A percentile compares a stretch with the other conserved stretches of the same genome.
phyloP scores from a whole-genome alignment of 2,797 vertebrate species.

The Myiothlypis chrysogaster region DNA sequence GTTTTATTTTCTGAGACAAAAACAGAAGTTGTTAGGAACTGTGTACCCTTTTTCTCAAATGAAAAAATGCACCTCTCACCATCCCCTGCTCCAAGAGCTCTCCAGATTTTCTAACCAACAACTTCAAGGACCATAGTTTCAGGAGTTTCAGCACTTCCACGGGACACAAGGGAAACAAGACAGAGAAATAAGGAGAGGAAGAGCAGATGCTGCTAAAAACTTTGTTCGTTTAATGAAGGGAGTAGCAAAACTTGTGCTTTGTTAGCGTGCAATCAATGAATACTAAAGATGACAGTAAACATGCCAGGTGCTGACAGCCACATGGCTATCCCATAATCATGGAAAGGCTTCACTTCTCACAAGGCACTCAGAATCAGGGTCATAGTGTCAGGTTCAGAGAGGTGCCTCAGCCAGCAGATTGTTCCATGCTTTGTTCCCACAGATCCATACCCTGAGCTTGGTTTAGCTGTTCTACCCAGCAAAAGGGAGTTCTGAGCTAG shows the following conservation, averaged over 20 bases:
- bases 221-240: not conserved
- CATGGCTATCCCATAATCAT: not conserved
- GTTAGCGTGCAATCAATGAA: not conserved
- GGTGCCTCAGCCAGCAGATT: not conserved
- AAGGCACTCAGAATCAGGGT: not conserved
- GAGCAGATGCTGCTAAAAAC: not conserved
- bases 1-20: not conserved
- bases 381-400: not conserved
- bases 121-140: not conserved
- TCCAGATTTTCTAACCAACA: not conserved
- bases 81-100: not conserved
- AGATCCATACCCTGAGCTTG: not conserved
- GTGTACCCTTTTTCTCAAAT: not conserved
- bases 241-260: not conserved
- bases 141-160: not conserved
- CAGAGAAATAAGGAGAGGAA: not conserved
- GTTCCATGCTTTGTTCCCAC: not conserved
- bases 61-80: not conserved
- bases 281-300: not conserved
- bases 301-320: not conserved
- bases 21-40: not conserved
- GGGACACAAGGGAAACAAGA: not conserved
- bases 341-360: not conserved
- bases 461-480: not conserved
- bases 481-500: not conserved